Evolutionary conservation across 2,797 vertebrate genomes (phyloP).

Genomic region (Schizopygopsis malacanthus): DNA sequence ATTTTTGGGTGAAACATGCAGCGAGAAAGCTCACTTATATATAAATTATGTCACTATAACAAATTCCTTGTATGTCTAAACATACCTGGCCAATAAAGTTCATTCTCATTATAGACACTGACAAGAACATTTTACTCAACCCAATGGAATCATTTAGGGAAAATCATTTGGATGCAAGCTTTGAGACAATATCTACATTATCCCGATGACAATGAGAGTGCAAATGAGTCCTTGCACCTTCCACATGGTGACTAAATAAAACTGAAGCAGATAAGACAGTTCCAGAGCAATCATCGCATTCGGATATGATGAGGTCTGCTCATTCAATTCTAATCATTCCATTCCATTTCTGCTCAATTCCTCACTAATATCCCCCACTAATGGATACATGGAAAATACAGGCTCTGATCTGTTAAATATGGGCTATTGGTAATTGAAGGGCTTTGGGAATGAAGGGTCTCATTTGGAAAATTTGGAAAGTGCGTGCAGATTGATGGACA

Average conservation of each 20-base stretch:
- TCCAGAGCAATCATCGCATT: slow-evolving; percentile 22
- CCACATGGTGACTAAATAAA: not conserved
- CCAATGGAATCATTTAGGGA: not conserved
- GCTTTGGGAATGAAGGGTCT: slow-evolving; percentile 37
- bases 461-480: slow-evolving; percentile 36
- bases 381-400: slow-evolving; percentile 16
- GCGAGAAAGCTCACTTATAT: not conserved
- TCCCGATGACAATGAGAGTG: not conserved
- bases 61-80: too few species aligned
- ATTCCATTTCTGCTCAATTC: slow-evolving; percentile 44
- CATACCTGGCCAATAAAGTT: too few species aligned
- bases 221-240: slow-evolving; percentile 15
- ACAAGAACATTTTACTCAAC: not conserved
- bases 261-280: slow-evolving; percentile 32
- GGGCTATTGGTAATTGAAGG: slow-evolving; percentile 26
- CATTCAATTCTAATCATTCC: slow-evolving; percentile 35
- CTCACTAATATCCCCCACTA: slow-evolving; percentile 35
- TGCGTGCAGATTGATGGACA: slow-evolving; percentile 29
- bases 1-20: not conserved
- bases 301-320: slow-evolving; percentile 14
- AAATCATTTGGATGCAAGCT: not conserved
- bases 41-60: not conserved
- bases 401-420: slow-evolving; percentile 22
- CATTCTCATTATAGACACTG: too few species aligned
- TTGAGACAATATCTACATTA: slow-evolving; percentile 15